Evolutionary conservation across 2,888 invertebrate species (phyloP).

Genomic region (Mesoligia furuncula): DNA sequence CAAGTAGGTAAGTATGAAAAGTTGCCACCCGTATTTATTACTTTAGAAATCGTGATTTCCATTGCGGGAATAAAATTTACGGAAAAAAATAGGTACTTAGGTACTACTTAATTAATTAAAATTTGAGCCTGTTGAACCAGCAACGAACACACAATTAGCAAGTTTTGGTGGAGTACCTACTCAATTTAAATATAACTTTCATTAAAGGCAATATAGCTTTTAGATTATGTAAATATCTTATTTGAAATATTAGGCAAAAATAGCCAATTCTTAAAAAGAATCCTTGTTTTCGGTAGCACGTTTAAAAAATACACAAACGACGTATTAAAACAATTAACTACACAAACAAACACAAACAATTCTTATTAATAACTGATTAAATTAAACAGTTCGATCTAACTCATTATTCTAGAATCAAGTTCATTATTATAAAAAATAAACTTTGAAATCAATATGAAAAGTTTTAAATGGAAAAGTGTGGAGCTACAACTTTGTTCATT

Average conservation of each 20-base stretch:
- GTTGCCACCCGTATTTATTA: not conserved
- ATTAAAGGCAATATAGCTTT: not conserved
- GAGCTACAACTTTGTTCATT: constrained; percentile 85
- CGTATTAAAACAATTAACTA: constrained; percentile 15
- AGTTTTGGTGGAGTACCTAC: not conserved
- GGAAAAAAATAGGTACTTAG: not conserved
- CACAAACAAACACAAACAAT: constrained; percentile 16
- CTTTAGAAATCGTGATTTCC: not conserved
- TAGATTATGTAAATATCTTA: not conserved
- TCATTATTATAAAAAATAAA: constrained; percentile 80
- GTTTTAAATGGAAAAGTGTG: constrained; percentile 87
- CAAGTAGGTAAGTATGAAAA: not conserved
- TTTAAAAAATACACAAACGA: not conserved
- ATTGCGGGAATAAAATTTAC: not conserved
- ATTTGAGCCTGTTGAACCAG: not conserved
- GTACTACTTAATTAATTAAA: not conserved
- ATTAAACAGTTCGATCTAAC: constrained; percentile 55
- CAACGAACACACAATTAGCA: not conserved
- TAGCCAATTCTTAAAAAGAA: not conserved
- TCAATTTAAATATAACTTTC: not conserved
- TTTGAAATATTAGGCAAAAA: not conserved
- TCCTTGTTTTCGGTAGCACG: not conserved
- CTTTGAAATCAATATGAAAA: constrained; percentile 83
- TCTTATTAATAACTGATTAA: constrained; percentile 29
- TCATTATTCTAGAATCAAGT: constrained; percentile 73